Percentiles rank a stretch among this genome's conserved stretches.
phyloP scores from a whole-genome alignment of 1,140 invertebrate species.

The Conus ventricosus region DNA sequence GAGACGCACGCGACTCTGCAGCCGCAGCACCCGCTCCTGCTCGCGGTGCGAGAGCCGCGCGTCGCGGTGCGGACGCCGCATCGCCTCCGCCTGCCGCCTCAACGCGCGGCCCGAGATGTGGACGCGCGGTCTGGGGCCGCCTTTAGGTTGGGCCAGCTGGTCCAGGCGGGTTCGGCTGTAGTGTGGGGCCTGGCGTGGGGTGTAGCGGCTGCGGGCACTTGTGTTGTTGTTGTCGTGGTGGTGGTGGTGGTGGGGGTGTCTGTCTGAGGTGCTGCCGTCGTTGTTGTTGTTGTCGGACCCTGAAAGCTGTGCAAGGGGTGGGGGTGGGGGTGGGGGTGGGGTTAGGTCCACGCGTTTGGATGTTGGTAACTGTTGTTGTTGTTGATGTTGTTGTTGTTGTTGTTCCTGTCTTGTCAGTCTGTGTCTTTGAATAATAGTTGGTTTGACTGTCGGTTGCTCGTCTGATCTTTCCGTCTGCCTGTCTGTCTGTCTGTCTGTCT shows the following conservation, averaged over 20 bases:
- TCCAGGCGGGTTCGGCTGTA: background rate
- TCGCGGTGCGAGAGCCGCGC: background rate
- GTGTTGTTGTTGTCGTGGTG: too few relatives aligned
- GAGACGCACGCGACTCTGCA: slow-evolving; percentile 12
- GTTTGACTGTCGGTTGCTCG: too few relatives aligned
- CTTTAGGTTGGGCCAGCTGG: slow-evolving; percentile 3
- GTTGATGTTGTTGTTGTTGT: background rate
- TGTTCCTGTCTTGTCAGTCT: background rate
- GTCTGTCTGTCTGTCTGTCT: too few relatives aligned
- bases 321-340: too few relatives aligned
- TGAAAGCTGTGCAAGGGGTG: too few relatives aligned
- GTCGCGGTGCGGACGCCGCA: slow-evolving; percentile 6
- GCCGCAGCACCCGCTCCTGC: background rate
- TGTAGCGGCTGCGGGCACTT: too few relatives aligned
- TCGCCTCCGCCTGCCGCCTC: background rate
- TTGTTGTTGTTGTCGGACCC: background rate
- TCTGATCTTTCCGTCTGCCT: too few relatives aligned
- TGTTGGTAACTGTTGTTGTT: background rate
- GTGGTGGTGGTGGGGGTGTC: too few relatives aligned
- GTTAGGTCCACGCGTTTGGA: too few relatives aligned
- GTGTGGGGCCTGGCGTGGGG: background rate
- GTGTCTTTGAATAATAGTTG: background rate
- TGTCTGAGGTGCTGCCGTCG: background rate
- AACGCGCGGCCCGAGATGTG: background rate
- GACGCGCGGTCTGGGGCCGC: background rate